phyloP scores from a whole-genome alignment of 2,888 invertebrate species.

The Pseudolycoriella hygida region DNA sequence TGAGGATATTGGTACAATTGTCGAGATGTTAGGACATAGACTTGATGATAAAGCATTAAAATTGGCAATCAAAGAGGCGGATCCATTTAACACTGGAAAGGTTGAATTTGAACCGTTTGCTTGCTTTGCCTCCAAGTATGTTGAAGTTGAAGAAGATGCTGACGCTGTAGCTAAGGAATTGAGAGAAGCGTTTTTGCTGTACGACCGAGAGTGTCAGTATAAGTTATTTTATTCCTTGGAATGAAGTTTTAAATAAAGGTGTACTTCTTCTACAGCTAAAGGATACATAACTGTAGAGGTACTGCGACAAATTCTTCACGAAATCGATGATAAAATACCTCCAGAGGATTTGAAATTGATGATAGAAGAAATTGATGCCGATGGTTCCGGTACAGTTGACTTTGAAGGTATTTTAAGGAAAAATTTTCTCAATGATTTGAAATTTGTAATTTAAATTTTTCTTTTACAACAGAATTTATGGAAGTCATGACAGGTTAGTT shows the following conservation, averaged over 20 bases:
- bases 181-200: slow-evolving; percentile 87
- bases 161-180: slow-evolving; percentile 80
- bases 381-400: slow-evolving; percentile 93
- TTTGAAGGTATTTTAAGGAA: slow-evolving; percentile 67
- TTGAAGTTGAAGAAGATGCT: slow-evolving; percentile 81
- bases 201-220: slow-evolving; percentile 80
- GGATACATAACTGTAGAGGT: slow-evolving; percentile 81
- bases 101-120: slow-evolving; percentile 83
- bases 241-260: too few species aligned
- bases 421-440: not conserved
- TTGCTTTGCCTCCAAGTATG: slow-evolving; percentile 66
- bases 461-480: slow-evolving; percentile 54
- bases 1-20: slow-evolving; percentile 67
- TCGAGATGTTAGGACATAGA: slow-evolving; percentile 79
- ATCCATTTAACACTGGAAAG: slow-evolving; percentile 61
- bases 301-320: slow-evolving; percentile 76
- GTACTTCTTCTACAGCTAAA: too few species aligned
- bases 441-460: slow-evolving; percentile 5
- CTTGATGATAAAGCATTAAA: slow-evolving; percentile 60
- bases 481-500: slow-evolving; percentile 70
- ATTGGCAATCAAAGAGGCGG: slow-evolving; percentile 69
- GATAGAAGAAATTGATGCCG: slow-evolving; percentile 83
- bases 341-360: slow-evolving; percentile 81
- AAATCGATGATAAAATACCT: slow-evolving; percentile 79
- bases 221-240: slow-evolving; percentile 1